Evolutionary conservation across 2,888 invertebrate species (phyloP), one percentile per base, ranked within the genome.

Genomic region (Ernsta delagoae): DNA sequence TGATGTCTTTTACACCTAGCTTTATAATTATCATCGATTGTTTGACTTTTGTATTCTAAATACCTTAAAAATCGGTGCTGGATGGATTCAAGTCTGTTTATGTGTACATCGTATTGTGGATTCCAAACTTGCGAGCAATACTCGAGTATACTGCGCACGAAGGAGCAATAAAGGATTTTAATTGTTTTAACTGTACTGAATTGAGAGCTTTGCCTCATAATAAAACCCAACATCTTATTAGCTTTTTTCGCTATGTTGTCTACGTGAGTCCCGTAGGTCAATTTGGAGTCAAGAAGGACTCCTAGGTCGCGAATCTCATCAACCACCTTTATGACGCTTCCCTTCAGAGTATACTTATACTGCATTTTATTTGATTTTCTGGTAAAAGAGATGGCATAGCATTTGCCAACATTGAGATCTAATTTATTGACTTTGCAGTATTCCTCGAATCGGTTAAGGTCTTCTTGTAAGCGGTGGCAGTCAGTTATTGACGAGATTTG

Each of bases 151-250:
- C 45, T 45, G n/a, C 45, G 45, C 4, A 45, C 45, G 5, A n/a
- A 45, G 5, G 45, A n/a, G n/a, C 45, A 45, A n/a, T 45, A 45
- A 45, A 45, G 45, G 5, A 45, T 45, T 45, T 45, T 45, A 5
- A 5, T 45, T 5, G n/a, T n/a, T n/a, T 45, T 45, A 4, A 45
- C n/a, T 4, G 5, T 45, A n/a, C 9, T 43, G 9, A 45, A 45
- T 45, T n/a, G 45, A n/a, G 45, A n/a, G n/a, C n/a, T 45, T 45
- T 45, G 45, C n/a, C 45, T 45, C n/a, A n/a, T 45, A n/a, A 45
- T n/a, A n/a, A 45, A 45, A 4, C 45, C 45, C n/a, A 45, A 3
- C 5, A n/a, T 45, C 9, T 45, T 45, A n/a, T 45, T 45, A 5
- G 45, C 45, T 45, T 45, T 45, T n/a, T 45, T 45, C 11, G 11